phyloP scores from a whole-genome alignment of 2,888 invertebrate genomes.

The Caradrina kadenii region DNA sequence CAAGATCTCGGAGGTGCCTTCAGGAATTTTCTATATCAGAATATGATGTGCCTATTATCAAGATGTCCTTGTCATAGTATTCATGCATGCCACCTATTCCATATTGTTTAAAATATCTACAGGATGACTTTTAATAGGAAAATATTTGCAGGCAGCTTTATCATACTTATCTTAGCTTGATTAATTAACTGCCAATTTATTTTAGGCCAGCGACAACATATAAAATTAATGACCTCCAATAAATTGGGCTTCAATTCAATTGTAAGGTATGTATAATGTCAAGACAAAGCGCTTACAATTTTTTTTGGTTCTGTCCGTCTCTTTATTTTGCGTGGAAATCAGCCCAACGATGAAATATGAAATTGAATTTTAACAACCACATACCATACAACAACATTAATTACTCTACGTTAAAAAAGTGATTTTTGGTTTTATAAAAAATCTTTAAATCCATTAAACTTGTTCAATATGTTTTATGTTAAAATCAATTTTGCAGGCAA shows the following conservation, averaged over 20 bases:
- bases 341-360: no score
- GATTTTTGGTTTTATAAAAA: no score
- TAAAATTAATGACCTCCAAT: constrained; percentile 28
- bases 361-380: no score
- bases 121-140: constrained; percentile 15
- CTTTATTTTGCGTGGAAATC: no score
- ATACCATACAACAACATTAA: no score
- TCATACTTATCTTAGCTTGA: constrained; percentile 21
- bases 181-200: constrained; percentile 24
- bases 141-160: constrained; percentile 12
- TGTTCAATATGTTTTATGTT: no score
- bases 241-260: constrained; percentile 15
- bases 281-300: not conserved
- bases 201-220: constrained; percentile 2
- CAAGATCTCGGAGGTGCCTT: not conserved
- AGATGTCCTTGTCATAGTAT: not conserved
- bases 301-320: not conserved
- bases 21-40: not conserved
- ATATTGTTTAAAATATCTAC: constrained; percentile 8
- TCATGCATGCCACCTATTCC: not conserved
- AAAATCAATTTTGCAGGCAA: no score
- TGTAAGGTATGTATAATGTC: not conserved
- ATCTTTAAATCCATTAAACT: no score
- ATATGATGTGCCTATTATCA: not conserved
- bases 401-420: no score